Evolutionary conservation across 2,797 vertebrate species (phyloP).

Genomic region (Caiman crocodilus): DNA sequence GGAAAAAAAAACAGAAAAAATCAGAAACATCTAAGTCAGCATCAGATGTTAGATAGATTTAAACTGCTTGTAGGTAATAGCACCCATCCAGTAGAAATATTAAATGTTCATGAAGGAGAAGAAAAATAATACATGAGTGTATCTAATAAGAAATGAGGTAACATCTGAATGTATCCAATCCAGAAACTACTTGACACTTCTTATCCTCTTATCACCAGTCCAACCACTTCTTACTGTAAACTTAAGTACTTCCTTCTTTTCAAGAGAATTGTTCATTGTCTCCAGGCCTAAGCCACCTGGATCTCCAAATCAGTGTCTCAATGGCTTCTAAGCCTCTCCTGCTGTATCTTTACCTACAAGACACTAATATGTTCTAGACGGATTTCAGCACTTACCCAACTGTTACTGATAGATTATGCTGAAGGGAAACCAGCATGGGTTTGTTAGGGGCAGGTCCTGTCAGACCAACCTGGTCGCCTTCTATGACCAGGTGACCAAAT

Average conservation of each 20-base stretch:
- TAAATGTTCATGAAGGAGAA: slow-evolving; percentile 17
- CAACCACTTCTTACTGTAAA: slow-evolving; percentile 2
- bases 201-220: background rate
- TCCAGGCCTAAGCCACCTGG: background rate
- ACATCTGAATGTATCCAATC: background rate
- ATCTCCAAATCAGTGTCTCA: fast-evolving
- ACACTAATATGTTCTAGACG: fast-evolving
- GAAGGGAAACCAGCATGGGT: no score
- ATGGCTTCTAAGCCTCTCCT: background rate
- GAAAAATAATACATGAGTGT: background rate
- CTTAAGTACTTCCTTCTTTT: background rate
- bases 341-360: fast-evolving
- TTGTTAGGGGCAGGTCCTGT: no score
- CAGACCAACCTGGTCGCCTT: no score
- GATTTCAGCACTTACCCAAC: background rate
- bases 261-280: background rate
- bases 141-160: background rate
- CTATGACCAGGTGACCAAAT: no score
- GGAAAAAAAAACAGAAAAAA: background rate
- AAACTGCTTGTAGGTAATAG: slow-evolving; percentile 45
- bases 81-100: slow-evolving; percentile 60
- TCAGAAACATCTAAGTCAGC: slow-evolving; percentile 13
- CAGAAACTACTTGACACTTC: background rate
- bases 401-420: no score
- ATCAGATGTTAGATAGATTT: background rate